Conservation (phyloP, 2,113 vertebrate genomes). For the Thinocorus orbignyianus region DNA sequence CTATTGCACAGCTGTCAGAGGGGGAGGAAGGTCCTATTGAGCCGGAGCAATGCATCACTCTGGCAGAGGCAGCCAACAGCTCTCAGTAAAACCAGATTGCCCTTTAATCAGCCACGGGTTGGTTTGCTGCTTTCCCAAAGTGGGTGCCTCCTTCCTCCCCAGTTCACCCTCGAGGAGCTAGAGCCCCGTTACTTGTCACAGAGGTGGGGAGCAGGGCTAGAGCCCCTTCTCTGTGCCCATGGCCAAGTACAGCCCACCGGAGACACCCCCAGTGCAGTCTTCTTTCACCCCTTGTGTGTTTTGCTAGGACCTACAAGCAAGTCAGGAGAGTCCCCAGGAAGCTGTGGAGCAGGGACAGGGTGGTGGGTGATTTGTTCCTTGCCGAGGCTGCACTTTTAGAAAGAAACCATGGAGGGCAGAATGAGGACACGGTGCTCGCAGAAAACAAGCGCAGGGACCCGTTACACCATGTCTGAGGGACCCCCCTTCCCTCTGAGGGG, state of each 20-base stretch:
- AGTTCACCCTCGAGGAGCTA: rapidly evolving
- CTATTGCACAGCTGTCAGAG: constrained; percentile 43
- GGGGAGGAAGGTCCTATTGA: constrained; percentile 1
- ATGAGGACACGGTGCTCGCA: rapidly evolving
- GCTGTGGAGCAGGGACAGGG: rapidly evolving
- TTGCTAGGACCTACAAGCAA: neutral
- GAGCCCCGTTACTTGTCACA: rapidly evolving
- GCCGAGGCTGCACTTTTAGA: neutral
- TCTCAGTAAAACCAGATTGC: constrained; percentile 6
- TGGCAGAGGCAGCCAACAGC: neutral
- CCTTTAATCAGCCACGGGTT: neutral
- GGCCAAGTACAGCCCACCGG: neutral
- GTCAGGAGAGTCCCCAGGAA: neutral
- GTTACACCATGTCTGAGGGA: neutral
- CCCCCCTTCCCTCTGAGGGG: neutral
- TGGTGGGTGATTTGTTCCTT: neutral
- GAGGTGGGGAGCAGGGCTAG: neutral
- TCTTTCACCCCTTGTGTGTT: neutral
- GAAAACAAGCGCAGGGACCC: rapidly evolving
- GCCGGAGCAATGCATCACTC: constrained; percentile 5
- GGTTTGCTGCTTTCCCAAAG: neutral
- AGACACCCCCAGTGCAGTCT: rapidly evolving
- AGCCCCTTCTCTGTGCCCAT: rapidly evolving
- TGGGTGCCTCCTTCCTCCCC: rapidly evolving
- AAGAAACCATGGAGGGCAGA: neutral